These are phyloP conservation scores for Narcine bancroftii DNA, from an alignment of 2,113 vertebrate genomes.

Conservation along the genomic window DNA sequence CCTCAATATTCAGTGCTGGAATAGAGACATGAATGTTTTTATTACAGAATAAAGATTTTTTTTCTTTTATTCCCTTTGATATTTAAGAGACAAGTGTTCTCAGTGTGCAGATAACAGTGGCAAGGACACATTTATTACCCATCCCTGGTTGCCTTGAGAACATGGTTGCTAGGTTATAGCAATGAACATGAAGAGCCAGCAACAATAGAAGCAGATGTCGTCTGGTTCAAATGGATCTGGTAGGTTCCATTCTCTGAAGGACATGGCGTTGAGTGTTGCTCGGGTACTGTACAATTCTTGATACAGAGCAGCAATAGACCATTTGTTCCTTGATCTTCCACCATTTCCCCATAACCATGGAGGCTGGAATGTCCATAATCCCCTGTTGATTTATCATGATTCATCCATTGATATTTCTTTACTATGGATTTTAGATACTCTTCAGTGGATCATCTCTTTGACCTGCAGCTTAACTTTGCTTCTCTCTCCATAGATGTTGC, in stretches of 20 bases:
- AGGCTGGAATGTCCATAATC: neutral
- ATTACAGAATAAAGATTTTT: neutral
- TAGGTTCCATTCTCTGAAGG: neutral
- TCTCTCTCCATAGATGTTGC: no score
- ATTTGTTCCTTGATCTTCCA: neutral
- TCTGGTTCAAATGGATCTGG: neutral
- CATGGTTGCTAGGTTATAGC: neutral
- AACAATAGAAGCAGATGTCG: neutral
- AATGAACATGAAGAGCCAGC: neutral
- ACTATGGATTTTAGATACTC: no score
- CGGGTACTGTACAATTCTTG: neutral
- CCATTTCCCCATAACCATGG: neutral
- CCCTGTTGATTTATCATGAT: neutral
- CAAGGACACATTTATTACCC: slow-evolving; percentile 2
- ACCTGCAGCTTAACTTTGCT: no score
- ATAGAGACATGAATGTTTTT: neutral
- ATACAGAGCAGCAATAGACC: neutral
- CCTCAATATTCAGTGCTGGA: neutral
- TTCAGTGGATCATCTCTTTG: neutral
- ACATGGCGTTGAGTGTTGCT: neutral
- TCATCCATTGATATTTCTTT: no score
- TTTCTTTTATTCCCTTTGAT: slow-evolving; percentile 14
- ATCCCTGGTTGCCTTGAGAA: slow-evolving; percentile 1
- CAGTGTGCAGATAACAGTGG: neutral
- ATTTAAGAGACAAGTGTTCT: neutral